These are phyloP conservation scores for Pipra filicauda DNA, from an alignment of 2,113 vertebrate species.

Conservation along the genomic window DNA sequence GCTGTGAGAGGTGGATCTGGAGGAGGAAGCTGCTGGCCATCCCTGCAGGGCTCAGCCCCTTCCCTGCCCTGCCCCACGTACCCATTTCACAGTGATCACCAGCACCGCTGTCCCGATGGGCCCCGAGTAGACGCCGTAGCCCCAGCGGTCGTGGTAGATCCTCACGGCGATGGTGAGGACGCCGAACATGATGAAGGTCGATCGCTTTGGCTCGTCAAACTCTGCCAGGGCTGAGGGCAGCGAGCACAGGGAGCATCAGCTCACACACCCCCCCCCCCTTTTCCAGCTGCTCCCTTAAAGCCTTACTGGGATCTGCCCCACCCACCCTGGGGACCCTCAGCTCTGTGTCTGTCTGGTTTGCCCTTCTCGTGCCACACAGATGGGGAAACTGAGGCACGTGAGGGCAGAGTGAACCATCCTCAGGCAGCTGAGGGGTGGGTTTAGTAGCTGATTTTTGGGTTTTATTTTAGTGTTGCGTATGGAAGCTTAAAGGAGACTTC, in stretches of 20 bases:
- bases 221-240: slow-evolving; percentile 85
- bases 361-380: neutral
- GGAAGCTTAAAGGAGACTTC: neutral
- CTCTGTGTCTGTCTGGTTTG: rapidly evolving
- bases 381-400: neutral
- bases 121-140: slow-evolving; percentile 94
- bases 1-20: neutral
- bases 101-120: slow-evolving; percentile 91
- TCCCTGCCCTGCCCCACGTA: slow-evolving; percentile 28
- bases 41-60: neutral
- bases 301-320: neutral
- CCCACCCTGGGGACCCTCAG: neutral
- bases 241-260: neutral
- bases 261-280: neutral
- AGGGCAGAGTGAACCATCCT: neutral
- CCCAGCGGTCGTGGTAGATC: slow-evolving; percentile 91
- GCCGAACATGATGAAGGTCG: slow-evolving; percentile 89
- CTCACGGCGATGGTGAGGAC: slow-evolving; percentile 89
- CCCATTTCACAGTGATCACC: slow-evolving; percentile 92
- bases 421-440: neutral
- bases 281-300: neutral
- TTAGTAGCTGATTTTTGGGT: neutral
- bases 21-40: neutral
- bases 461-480: neutral
- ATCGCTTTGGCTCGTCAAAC: slow-evolving; percentile 93